Conservation (phyloP, 2,113 vertebrate species). For the Danio rerio region DNA sequence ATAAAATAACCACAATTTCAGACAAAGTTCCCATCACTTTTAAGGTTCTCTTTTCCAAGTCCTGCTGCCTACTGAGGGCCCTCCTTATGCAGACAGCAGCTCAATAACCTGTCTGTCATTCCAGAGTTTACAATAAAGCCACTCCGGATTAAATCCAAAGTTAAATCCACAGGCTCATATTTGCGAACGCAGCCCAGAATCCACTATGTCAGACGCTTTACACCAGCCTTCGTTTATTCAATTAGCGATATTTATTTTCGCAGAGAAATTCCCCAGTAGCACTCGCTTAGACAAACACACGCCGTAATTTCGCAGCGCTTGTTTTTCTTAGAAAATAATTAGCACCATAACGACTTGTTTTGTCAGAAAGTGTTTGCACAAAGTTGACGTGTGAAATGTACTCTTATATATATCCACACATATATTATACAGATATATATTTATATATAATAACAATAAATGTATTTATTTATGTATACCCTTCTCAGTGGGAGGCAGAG, state of each 20-base stretch:
- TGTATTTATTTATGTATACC: slow-evolving; percentile 6
- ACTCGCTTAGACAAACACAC: slow-evolving; percentile 50
- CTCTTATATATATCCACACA: slow-evolving; percentile 12
- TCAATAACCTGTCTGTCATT: background rate
- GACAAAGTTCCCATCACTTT: too few species aligned
- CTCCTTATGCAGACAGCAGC: background rate
- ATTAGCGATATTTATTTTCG: slow-evolving; percentile 55
- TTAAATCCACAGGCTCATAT: slow-evolving; percentile 6
- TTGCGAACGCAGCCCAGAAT: background rate
- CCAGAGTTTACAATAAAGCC: background rate
- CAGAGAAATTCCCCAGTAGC: slow-evolving; percentile 50
- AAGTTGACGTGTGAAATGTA: slow-evolving; percentile 40
- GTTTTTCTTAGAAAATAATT: slow-evolving; percentile 59
- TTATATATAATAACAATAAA: slow-evolving; percentile 19
- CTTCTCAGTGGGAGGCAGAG: slow-evolving; percentile 75
- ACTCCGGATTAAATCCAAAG: background rate
- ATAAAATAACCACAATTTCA: too few species aligned
- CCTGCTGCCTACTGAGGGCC: background rate
- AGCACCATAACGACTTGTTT: slow-evolving; percentile 55
- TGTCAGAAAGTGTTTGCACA: slow-evolving; percentile 51
- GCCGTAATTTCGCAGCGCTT: slow-evolving; percentile 45
- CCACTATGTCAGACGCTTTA: slow-evolving; percentile 40
- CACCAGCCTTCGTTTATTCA: slow-evolving; percentile 52
- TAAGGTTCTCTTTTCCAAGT: background rate
- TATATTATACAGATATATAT: background rate